Evolutionary conservation across 2,797 vertebrate species (phyloP), one percentile per base, ranked within the genome.

Genomic region (Argyrosomus regius): DNA sequence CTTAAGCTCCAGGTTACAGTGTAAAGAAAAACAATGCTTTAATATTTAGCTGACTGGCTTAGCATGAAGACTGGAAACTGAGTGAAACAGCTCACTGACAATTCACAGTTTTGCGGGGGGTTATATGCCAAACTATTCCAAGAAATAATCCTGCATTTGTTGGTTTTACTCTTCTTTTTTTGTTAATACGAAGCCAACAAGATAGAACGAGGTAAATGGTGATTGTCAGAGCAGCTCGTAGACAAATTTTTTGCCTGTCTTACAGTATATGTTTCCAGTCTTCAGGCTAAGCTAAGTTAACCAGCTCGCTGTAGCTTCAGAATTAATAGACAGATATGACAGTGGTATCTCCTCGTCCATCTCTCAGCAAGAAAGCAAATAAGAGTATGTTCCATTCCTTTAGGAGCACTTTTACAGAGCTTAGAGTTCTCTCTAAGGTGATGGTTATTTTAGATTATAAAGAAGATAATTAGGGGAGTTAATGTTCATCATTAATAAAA

Each of bases 131-230:
- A 20, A 26, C 41, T 18, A 12, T n/a, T 6, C 12, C 35, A 24
- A 6, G 58, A 41, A 13, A 4, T 60, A 20, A 48, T 48, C 45
- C 43, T 28, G 9, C 16, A 26, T 26, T 17, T 45, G 6, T 24
- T 16, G 31, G 20, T n/a, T 60, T 41, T 14, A 22, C 3, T 22
- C 5, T 59, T 39, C 12, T 0, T 1, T 7, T 13, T 61, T 22
- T 39, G 9, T 20, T 20, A 6, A 41, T 41, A 22, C 12, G 4
- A 43, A 43, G 41, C 12, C 10, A 43, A 59, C 4, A 2, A n/a
- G 1, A 26, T 14, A 3, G 16, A 54, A 26, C 0, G 1, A 11
- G 2, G 4, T 31, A 35, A 5, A 2, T 35, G 1, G 6, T n/a
- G 11, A 14, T 18, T 16, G 22, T 41, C 9, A 39, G 10, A 35